phyloP scores from a whole-genome alignment of 2,888 invertebrate genomes.

The Chloroclystis v-ata region DNA sequence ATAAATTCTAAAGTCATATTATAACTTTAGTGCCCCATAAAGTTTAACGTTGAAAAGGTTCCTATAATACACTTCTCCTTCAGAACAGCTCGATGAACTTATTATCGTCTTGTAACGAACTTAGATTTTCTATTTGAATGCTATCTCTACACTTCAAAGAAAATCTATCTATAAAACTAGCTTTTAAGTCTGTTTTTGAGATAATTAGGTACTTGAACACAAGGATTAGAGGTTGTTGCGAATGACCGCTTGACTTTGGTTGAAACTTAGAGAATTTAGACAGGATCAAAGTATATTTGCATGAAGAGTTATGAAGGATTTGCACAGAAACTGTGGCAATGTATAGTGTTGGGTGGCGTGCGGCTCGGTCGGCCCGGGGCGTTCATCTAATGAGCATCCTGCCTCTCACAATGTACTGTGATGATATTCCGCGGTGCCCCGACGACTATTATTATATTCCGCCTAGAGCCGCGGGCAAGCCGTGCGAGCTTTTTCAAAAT shows the following conservation, averaged over 20 bases:
- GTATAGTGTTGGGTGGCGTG: constrained; percentile 42
- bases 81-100: constrained; percentile 30
- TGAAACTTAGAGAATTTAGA: neutral
- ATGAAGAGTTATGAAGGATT: constrained; percentile 13
- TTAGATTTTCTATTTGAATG: neutral
- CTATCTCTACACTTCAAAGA: neutral
- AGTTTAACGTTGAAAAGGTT: constrained; percentile 32
- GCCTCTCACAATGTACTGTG: constrained; percentile 72
- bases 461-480: constrained; percentile 52
- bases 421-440: constrained; percentile 66
- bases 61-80: constrained; percentile 34
- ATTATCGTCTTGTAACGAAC: constrained; percentile 23
- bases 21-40: constrained; percentile 35
- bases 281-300: constrained; percentile 21
- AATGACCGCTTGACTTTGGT: neutral
- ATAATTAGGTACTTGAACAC: too few species aligned
- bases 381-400: constrained; percentile 76
- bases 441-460: constrained; percentile 72
- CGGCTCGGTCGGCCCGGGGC: constrained; percentile 53
- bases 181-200: too few species aligned
- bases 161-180: neutral
- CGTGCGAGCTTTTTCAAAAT: constrained; percentile 66
- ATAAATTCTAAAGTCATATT: constrained; percentile 31
- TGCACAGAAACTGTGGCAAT: constrained; percentile 31
- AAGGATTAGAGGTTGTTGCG: too few species aligned